Percentiles rank a stretch among this genome's conserved stretches.
These are phyloP conservation scores for Octopus sinensis DNA, from an alignment of 1,140 invertebrate species.

Conservation along the genomic window DNA sequence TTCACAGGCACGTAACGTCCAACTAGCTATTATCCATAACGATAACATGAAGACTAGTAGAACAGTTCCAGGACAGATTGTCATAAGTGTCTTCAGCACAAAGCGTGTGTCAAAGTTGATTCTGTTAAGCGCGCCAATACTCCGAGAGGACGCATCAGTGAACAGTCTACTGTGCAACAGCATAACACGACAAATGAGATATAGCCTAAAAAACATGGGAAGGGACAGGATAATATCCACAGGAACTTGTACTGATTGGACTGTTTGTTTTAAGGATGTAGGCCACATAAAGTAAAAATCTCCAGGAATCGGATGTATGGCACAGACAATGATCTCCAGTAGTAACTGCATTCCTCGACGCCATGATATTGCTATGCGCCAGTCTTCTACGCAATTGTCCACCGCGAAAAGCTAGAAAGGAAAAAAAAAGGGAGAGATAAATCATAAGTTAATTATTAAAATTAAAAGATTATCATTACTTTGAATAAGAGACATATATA, in stretches of 20 bases:
- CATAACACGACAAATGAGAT: conserved; percentile 99
- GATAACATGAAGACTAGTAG: conserved; percentile 96
- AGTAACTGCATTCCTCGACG: conserved; percentile 88
- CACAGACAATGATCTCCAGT: conserved; percentile 90
- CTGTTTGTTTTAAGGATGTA: conserved; percentile 74
- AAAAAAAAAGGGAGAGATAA: conserved; percentile 17
- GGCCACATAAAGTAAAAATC: conserved; percentile 91
- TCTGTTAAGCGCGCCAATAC: conserved; percentile 91
- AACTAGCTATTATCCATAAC: conserved; percentile 98
- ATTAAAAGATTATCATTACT: too few species aligned
- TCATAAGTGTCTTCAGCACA: conserved; percentile 99
- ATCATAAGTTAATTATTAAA: background rate
- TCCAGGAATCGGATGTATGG: conserved; percentile 94
- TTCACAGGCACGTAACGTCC: conserved; percentile 97
- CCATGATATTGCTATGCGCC: conserved; percentile 99
- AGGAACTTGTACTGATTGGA: conserved; percentile 41
- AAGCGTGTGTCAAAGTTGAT: conserved; percentile 99
- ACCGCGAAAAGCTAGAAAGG: conserved; percentile 51
- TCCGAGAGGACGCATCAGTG: conserved; percentile 89
- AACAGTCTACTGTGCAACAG: conserved; percentile 98
- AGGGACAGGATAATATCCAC: conserved; percentile 90
- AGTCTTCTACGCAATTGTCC: conserved; percentile 96
- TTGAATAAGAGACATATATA: background rate
- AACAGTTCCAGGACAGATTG: conserved; percentile 97
- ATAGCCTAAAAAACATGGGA: conserved; percentile 98